Percentiles rank a stretch among this genome's conserved stretches.
Conservation (phyloP, 2,113 vertebrate genomes). For the Pseudopodoces humilis region DNA sequence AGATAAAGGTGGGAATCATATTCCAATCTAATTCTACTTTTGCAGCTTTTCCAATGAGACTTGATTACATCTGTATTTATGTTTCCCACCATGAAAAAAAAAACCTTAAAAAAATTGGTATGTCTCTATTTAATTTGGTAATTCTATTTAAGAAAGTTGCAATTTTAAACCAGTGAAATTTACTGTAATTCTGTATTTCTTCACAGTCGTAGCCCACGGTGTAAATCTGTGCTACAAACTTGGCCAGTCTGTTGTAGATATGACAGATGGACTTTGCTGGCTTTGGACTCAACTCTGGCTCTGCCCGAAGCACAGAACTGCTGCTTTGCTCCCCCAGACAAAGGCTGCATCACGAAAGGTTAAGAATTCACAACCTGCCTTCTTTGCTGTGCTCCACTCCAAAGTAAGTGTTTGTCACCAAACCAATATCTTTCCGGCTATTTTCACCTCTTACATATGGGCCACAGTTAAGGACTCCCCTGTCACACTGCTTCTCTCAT, state of each 20-base stretch:
- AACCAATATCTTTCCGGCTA: not conserved
- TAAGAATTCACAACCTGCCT: not conserved
- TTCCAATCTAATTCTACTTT: not conserved
- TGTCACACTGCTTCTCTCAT: not conserved
- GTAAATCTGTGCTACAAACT: not conserved
- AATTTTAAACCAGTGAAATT: not conserved
- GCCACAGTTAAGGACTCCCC: not conserved
- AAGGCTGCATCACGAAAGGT: not conserved
- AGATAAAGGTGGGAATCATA: not conserved
- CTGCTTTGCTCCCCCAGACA: not conserved
- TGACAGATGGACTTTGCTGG: constrained; percentile 37
- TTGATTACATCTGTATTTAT: not conserved
- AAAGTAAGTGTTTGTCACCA: not conserved
- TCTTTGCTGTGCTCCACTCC: not conserved
- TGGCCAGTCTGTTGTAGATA: not conserved
- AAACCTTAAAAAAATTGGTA: not conserved
- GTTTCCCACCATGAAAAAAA: not conserved
- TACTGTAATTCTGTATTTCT: not conserved
- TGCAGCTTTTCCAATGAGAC: not conserved
- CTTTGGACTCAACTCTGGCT: not conserved
- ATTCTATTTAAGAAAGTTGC: not conserved
- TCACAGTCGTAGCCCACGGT: not conserved
- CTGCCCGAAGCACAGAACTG: not conserved
- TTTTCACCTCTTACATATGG: not conserved
- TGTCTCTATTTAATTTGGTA: not conserved